Evolutionary conservation across 2,888 invertebrate genomes (phyloP).

Genomic region (Andrena praecox): DNA sequence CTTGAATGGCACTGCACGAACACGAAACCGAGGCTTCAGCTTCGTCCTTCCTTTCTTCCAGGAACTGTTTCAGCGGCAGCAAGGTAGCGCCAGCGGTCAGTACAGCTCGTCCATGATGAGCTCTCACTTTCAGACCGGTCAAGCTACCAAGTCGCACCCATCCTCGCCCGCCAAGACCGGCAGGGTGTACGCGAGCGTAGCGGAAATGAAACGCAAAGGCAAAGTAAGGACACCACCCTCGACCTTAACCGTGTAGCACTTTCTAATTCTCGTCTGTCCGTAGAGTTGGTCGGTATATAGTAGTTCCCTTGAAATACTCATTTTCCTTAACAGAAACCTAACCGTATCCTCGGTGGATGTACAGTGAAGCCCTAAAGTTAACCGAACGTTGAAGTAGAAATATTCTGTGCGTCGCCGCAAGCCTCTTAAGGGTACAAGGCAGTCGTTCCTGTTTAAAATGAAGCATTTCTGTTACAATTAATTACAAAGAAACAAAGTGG

Average conservation of each 20-base stretch:
- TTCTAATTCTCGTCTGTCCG: conserved; percentile 8
- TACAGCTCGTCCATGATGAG: conserved; percentile 88
- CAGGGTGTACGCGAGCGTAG: conserved; percentile 95
- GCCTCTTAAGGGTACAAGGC: no score
- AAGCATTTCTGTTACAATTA: no score
- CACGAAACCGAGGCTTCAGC: conserved; percentile 71
- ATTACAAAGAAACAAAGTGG: no score
- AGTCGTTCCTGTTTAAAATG: no score
- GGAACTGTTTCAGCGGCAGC: conserved; percentile 96
- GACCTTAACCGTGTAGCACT: conserved; percentile 22
- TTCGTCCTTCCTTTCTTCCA: conserved; percentile 79
- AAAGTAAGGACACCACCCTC: conserved; percentile 86
- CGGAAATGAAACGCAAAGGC: conserved; percentile 96
- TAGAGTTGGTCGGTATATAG: not conserved
- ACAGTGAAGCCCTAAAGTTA: no score
- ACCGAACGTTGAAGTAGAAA: no score
- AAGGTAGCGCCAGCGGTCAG: conserved; percentile 87
- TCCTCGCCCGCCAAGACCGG: conserved; percentile 89
- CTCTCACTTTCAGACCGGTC: conserved; percentile 90
- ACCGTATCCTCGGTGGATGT: no score
- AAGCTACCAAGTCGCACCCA: conserved; percentile 87
- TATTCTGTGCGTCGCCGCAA: no score
- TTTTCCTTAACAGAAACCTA: no score
- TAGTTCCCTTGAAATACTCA: no score
- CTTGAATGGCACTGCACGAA: conserved; percentile 72